Evolutionary conservation across 2,113 vertebrate genomes (phyloP).

Genomic region (Hippopotamus amphibius): DNA sequence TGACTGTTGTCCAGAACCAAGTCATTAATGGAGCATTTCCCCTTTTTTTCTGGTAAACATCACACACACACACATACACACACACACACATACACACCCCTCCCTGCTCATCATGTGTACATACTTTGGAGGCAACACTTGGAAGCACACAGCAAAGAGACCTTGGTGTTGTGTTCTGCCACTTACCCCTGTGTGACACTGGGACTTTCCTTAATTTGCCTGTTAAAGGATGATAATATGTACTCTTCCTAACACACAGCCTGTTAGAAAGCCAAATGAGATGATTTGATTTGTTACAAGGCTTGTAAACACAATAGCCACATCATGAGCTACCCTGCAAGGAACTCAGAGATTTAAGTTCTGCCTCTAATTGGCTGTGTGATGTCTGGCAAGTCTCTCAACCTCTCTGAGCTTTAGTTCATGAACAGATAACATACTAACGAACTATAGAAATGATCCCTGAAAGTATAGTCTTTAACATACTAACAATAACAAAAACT

Average conservation of each 20-base stretch:
- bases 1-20: neutral
- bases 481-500: neutral
- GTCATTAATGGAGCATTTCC: neutral
- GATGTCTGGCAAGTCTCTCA: neutral
- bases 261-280: neutral
- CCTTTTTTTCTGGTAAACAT: neutral
- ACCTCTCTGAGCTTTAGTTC: conserved; percentile 20
- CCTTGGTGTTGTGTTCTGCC: neutral
- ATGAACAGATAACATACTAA: neutral
- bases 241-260: neutral
- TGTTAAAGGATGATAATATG: neutral
- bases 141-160: neutral
- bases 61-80: neutral
- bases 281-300: neutral
- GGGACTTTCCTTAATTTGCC: neutral
- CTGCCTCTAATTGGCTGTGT: neutral
- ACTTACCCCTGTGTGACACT: fast-evolving
- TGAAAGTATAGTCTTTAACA: neutral
- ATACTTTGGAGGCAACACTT: neutral
- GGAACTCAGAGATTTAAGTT: neutral
- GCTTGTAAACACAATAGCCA: neutral
- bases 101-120: neutral
- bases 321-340: neutral
- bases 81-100: neutral
- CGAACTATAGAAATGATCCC: neutral